Evolutionary conservation across 1,140 invertebrate genomes (phyloP), one percentile per base, ranked within the genome.

Genomic region (Lepidotrigona ventralis): DNA sequence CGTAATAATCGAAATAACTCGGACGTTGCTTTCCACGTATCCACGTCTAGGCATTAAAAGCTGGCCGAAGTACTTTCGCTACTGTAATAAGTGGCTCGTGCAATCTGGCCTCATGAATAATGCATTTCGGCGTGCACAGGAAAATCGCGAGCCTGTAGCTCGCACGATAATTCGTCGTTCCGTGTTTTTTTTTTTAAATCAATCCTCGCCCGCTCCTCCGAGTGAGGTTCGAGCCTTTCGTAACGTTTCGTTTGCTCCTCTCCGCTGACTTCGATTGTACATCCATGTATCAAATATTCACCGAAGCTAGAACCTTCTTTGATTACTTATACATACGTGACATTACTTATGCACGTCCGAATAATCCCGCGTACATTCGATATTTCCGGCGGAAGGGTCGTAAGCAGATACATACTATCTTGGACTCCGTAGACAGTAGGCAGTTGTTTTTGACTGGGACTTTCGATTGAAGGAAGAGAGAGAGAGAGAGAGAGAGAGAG

Each of bases 1-100:
- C 19, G 19, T 53, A 58, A 73, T 78, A n/a, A 83, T 85, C 83
- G 54, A 33, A 69, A 85, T 51, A 51, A 82, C 33, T 82, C 33
- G 72, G 64, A 29, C 56, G n/a, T 39, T 53, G 64, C 39, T 60
- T 72, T 70, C 12, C 39, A 70, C 73, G 63, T 51, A n/a, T n/a
- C 17, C 2, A n/a, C 51, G 60, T 12, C 19, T 9, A 51, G 26
- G 51, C 23, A 66, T 66, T 39, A n/a, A 81, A 54, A 75, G 23
- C 14, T 26, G 21, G 12, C 9, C 17, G 0, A 33, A 66, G 53
- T 71, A 46, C 23, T 46, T 23, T 51, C 53, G 23, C n/a, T 46
- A 8, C 39, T 46, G 39, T 79, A 71, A 70, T 51, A 79, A 69
- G 53, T n/a, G 53, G 17, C 63, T 56, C 23, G 53, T n/a, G 68